Conservation (phyloP, 2,113 vertebrate genomes). For the Zapus hudsonius region DNA sequence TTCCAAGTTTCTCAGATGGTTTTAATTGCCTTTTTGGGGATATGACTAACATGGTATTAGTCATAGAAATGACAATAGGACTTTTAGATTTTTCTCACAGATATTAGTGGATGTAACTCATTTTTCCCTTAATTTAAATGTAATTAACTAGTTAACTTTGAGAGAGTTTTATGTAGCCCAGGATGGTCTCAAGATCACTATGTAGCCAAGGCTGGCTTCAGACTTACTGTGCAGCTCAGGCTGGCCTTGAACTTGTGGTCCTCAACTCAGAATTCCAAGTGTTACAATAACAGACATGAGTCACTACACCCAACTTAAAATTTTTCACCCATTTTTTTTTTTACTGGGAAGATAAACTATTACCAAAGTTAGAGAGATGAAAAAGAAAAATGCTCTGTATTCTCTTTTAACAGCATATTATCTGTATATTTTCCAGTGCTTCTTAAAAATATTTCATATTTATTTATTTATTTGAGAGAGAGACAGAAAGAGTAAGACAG, state of each 20-base stretch:
- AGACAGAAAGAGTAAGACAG: too few species aligned
- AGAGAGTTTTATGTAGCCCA: too few species aligned
- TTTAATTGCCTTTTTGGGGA: slow-evolving; percentile 9
- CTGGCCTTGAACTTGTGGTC: too few species aligned
- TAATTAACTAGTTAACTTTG: too few species aligned
- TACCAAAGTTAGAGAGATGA: not conserved
- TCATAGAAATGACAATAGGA: not conserved
- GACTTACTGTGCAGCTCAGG: too few species aligned
- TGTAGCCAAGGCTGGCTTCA: too few species aligned
- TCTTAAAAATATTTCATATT: too few species aligned
- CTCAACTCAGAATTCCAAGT: too few species aligned
- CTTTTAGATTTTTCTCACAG: slow-evolving; percentile 5
- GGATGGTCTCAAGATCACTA: too few species aligned
- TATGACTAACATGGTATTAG: not conserved
- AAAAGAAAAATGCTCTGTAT: not conserved
- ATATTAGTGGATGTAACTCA: not conserved
- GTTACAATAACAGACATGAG: too few species aligned
- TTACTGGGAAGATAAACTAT: not conserved
- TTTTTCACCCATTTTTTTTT: slow-evolving; percentile 62
- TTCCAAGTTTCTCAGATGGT: slow-evolving; percentile 35
- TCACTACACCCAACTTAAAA: not conserved
- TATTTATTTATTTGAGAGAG: too few species aligned
- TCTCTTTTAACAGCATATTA: not conserved
- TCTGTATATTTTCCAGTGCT: not conserved
- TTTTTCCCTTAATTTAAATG: not conserved